Evolutionary conservation across 2,113 vertebrate species (phyloP).

Genomic region (Protomyctophum bolini): DNA sequence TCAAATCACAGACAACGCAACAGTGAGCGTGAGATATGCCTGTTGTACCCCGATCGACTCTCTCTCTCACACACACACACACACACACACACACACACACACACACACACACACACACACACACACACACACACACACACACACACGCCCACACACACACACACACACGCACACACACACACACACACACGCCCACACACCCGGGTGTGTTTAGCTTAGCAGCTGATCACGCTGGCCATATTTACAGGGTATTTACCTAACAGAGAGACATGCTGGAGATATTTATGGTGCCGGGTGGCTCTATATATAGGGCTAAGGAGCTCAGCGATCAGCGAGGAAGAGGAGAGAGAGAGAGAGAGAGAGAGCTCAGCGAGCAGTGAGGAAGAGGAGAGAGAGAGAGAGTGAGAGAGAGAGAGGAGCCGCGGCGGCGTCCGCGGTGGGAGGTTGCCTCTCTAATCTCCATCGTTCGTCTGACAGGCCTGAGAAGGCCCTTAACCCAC

Average conservation of each 20-base stretch:
- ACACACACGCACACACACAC: not conserved
- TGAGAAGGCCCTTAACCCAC: constrained; percentile 95
- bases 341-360: no score
- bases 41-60: constrained; percentile 81
- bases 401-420: constrained; percentile 64
- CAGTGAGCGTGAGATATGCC: constrained; percentile 76
- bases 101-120: no score
- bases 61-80: no score
- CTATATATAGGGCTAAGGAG: constrained; percentile 98
- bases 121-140: no score
- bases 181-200: constrained; percentile 20
- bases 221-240: constrained; percentile 90
- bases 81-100: constrained; percentile 62
- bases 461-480: constrained; percentile 97
- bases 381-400: not conserved
- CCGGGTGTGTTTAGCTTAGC: constrained; percentile 89
- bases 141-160: no score
- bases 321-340: constrained; percentile 32
- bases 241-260: constrained; percentile 98
- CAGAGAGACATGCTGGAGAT: constrained; percentile 93
- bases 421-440: constrained; percentile 92
- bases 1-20: constrained; percentile 25
- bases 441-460: constrained; percentile 98
- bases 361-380: constrained; percentile 14
- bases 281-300: constrained; percentile 94